Conservation (phyloP, 2,797 vertebrate species). For the Tokudaia muenninki region DNA sequence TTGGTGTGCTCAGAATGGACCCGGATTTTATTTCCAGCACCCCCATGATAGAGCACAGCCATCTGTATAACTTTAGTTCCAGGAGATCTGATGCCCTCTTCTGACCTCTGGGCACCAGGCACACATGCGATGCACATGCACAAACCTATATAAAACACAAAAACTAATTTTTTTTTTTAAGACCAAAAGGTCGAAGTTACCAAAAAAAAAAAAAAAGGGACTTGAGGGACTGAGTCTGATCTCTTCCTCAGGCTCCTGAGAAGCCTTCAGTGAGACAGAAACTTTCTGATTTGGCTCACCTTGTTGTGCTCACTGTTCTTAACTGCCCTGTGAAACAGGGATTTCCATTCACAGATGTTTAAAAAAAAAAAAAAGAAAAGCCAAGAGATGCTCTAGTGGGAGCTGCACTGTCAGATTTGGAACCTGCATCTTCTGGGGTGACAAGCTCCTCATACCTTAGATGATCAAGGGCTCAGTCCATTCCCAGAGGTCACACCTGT, state of each 20-base stretch:
- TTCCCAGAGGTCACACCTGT: neutral
- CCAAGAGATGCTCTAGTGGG: neutral
- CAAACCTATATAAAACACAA: neutral
- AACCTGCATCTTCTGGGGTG: neutral
- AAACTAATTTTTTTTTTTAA: neutral
- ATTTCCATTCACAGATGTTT: neutral
- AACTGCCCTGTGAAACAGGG: neutral
- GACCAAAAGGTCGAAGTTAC: neutral
- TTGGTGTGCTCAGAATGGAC: neutral
- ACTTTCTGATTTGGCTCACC: neutral
- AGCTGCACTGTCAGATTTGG: neutral
- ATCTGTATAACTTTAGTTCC: neutral
- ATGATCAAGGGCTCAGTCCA: neutral
- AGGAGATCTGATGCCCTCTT: neutral
- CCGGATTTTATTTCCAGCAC: too few relatives aligned
- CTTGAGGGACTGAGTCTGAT: neutral
- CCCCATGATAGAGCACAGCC: too few relatives aligned
- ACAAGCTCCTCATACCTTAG: neutral
- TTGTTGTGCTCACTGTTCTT: neutral
- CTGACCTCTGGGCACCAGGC: neutral
- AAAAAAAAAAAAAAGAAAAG: slow-evolving; percentile 20
- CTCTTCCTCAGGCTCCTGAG: neutral
- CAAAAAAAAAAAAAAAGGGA: neutral
- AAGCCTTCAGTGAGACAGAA: neutral
- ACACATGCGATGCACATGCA: neutral